Base-by-base conservation (phyloP, 2,113 vertebrate genomes). In the Monopterus albus region DNA sequence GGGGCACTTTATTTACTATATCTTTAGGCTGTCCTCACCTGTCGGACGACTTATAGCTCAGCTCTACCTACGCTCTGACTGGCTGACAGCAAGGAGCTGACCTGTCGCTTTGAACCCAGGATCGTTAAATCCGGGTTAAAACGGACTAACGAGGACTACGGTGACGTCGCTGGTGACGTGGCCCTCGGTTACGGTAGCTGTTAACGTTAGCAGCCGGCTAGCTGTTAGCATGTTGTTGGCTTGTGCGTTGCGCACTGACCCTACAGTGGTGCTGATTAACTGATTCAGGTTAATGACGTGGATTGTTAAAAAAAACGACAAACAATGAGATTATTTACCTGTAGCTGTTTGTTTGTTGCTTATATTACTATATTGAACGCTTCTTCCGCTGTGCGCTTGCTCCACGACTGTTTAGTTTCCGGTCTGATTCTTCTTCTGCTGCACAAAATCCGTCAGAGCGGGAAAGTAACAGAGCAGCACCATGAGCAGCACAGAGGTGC, bases 401-500 rank as follows among this genome's bases (percentile, higher is more conserved):
- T 81, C 67, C 39, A 36, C 68, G 50, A 33, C 52, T 69, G 66
- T 85, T 85, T 83, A 68, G 69, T 64, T 85, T 90, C 87, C 71
- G 72, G 82, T 81, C 56, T 40, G 9, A 8, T 3, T 73, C 63
- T 81, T 86, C 81, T 82, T 75, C 85, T 46, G 6, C 72, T 12
- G 18, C 25, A 1, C 0, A 0, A 10, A 18, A 2, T 2, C 1
- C 10, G 2, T 13, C 2, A 7, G 1, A 14, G 21, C n/a, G 7
- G 7, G 55, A 47, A 7, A n/a, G n/a, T n/a, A n/a, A 8, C 39
- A 18, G 4, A 3, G 2, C 6, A 2, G 2, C 23, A 7, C 3
- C 0, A 1, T 18, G 4, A 3, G 2, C 6, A 2, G 2, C 23
- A 7, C 3, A 1, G 2, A 3, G 0, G 11, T 17, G 39, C 56